Conservation (phyloP, 2,113 vertebrate species). For the Himantopus leucocephalus region DNA sequence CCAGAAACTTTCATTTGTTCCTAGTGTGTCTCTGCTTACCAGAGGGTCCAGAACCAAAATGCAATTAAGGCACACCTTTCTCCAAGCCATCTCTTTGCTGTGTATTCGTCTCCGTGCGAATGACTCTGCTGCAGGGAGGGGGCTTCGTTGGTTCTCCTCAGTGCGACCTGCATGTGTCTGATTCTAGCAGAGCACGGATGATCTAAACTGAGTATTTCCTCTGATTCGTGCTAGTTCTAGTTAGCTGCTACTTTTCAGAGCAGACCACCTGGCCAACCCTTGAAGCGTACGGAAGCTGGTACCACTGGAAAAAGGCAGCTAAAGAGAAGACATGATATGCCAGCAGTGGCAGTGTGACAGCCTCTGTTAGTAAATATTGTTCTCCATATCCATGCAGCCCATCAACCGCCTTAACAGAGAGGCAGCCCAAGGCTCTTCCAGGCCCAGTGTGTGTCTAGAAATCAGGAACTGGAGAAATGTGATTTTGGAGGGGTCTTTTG, state of each 20-base stretch:
- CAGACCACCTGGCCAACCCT: background rate
- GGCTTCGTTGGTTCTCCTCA: background rate
- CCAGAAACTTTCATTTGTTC: slow-evolving; percentile 67
- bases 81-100: background rate
- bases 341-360: background rate
- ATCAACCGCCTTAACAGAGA: background rate
- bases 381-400: background rate
- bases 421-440: background rate
- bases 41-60: slow-evolving; percentile 55
- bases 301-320: background rate
- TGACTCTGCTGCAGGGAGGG: slow-evolving; percentile 23
- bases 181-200: background rate
- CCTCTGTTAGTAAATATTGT: background rate
- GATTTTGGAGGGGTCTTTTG: background rate
- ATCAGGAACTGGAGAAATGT: background rate
- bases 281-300: background rate
- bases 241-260: background rate
- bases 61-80: slow-evolving; percentile 67
- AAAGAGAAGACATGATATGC: background rate
- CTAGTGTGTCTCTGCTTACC: slow-evolving; percentile 40
- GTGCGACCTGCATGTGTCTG: background rate
- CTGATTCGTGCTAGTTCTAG: background rate
- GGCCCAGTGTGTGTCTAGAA: background rate
- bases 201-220: background rate
- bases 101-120: background rate